Evolutionary conservation across 2,797 vertebrate genomes (phyloP), one percentile per base, ranked within the genome.

Genomic region (Dryobates pubescens): DNA sequence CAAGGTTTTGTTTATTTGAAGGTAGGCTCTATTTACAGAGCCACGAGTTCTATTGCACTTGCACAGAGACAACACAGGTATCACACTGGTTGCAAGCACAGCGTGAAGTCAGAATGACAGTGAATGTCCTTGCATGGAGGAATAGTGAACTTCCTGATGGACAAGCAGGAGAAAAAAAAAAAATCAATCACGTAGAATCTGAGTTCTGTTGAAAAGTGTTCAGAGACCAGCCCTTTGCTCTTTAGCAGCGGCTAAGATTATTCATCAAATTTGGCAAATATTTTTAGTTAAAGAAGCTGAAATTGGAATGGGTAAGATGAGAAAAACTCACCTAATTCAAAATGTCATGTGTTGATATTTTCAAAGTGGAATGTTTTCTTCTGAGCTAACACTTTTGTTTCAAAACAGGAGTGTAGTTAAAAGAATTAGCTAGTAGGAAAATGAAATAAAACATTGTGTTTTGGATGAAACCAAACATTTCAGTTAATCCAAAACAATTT

Each of bases 291-390:
- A 68, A 69, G 73, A 88, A 53, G 87, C 81, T 81, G 82, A 91
- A 95, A 83, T 75, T 41, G 34, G 89, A 95, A 73, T 45, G 30
- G 32, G 91, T 62, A 91, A n/a, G 79, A 94, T 9, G 27, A 91
- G 82, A 92, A 90, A 75, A 93, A 83, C 13, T 87, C 87, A 78
- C 77, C 80, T 45, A 91, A 95, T 85, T 95, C 82, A 93, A 96
- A 96, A 94, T 95, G 91, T 96, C 92, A 93, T 79, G 30, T 43
- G 77, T 89, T 94, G 89, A 70, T 96, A 93, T 94, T 95, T 95
- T 96, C 82, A 93, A 95, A 90, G 75, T 82, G 93, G 92, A 94
- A 93, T 73, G 73, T 95, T 96, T 95, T 78, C 64, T 96, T 72
- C 91, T 67, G 82, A 94, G 67, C 82, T 93, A 76, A 95, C 82